Evolutionary conservation across 2,888 invertebrate genomes (phyloP), one percentile per base, ranked within the genome.

Genomic region (Noctua janthe): DNA sequence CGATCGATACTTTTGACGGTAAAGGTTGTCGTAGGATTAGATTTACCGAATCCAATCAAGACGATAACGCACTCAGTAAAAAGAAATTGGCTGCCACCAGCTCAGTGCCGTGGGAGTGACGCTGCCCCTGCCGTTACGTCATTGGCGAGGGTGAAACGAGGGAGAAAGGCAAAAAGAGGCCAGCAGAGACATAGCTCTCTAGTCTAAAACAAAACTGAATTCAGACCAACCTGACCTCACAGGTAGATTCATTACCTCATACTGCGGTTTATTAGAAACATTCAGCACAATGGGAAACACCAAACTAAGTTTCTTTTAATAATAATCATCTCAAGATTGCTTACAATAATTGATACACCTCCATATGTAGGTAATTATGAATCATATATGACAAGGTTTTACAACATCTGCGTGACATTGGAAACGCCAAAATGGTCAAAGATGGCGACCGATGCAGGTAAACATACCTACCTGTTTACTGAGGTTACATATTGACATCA

Each of bases 351-450:
- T 77, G 47, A 71, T 51, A 56, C 62, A 71, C 54, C 76, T 71
- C 78, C 66, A 72, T 49, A 69, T 54, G 69, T 74, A 76, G 43
- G 73, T 59, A 80, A 84, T 73, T 74, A 83, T 87, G 87, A 87
- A 80, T 92, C 92, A 92, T 88, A 77, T 78, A 39, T 4, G 47
- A 74, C 90, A 92, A 91, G 91, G 89, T 90, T 89, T 83, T 56
- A 78, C 86, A 84, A 87, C 91, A 91, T 91, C 88, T 90, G 90
- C 49, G 71, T 81, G 89, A 87, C 88, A 90, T 89, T 91, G 89
- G 80, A 83, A 76, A 75, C 73, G 39, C 91, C 62, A 89, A 93
- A 92, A 92, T 91, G 91, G 93, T 74, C 87, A 88, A 87, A 86
- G 88, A 89, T 88, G 89, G 89, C 54, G 81, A 85, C 86, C 59